A percentile compares a stretch with the other conserved stretches of the same genome.
Conservation (phyloP, 2,797 vertebrate species). For the Acrocephalus scirpaceus region DNA sequence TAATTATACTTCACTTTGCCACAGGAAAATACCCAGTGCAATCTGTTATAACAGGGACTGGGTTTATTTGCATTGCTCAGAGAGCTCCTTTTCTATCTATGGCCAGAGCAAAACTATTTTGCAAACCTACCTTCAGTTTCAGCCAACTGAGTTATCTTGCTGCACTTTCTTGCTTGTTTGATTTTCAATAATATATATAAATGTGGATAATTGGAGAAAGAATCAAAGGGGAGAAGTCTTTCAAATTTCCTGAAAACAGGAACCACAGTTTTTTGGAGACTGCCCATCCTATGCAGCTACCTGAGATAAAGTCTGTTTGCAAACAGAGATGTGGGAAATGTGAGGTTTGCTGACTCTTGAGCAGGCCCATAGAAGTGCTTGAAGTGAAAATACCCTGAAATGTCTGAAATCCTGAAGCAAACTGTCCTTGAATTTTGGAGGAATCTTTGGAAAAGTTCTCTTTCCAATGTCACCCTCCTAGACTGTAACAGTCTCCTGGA, state of each 20-base stretch:
- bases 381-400: neutral
- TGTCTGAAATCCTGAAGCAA: neutral
- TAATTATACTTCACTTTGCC: neutral
- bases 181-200: neutral
- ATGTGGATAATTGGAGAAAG: neutral
- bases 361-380: neutral
- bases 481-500: neutral
- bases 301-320: neutral
- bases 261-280: neutral
- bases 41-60: neutral
- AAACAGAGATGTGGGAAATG: neutral
- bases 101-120: neutral
- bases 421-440: neutral
- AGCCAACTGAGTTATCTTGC: neutral
- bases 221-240: neutral
- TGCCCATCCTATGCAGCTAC: neutral
- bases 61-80: neutral
- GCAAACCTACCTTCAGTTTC: neutral
- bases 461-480: too few species aligned
- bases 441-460: neutral
- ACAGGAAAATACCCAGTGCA: neutral
- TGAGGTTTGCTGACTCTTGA: neutral
- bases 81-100: neutral
- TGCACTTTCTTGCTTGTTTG: neutral
- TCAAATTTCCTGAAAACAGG: neutral